phyloP scores from a whole-genome alignment of 92 coral and sea anemone species.

The Parazoanthus swiftii region DNA sequence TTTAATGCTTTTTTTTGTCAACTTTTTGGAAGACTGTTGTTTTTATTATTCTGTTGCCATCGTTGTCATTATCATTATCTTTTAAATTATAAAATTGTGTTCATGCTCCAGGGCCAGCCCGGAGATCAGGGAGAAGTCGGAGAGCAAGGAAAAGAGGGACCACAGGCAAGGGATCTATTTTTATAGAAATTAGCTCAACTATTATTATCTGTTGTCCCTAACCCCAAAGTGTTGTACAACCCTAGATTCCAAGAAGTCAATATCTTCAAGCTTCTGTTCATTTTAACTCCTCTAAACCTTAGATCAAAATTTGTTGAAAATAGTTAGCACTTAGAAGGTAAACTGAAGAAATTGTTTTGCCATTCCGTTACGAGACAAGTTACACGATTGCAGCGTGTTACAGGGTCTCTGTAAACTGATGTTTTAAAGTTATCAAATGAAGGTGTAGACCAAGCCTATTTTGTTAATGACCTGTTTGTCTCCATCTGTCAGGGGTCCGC shows the following conservation, averaged over 20 bases:
- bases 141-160: slow-evolving; percentile 34
- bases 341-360: no score
- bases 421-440: not conserved
- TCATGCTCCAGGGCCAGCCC: slow-evolving; percentile 9
- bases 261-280: not conserved
- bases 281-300: not conserved
- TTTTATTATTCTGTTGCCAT: not conserved
- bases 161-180: not conserved
- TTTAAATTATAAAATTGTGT: no score
- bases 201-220: no score
- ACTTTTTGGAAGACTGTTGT: no score
- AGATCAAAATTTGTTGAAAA: no score
- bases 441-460: not conserved
- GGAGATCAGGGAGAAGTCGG: slow-evolving; percentile 34
- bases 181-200: not conserved
- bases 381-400: no score
- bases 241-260: not conserved
- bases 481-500: slow-evolving; percentile 14
- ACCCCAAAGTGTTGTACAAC: no score
- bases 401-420: no score
- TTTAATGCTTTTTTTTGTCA: not conserved
- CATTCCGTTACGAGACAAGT: no score
- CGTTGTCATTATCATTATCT: not conserved
- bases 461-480: not conserved
- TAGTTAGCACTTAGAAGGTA: no score